Evolutionary conservation across 92 coral and sea anemone genomes (phyloP).

Genomic region (Umimayanthus kanabou): DNA sequence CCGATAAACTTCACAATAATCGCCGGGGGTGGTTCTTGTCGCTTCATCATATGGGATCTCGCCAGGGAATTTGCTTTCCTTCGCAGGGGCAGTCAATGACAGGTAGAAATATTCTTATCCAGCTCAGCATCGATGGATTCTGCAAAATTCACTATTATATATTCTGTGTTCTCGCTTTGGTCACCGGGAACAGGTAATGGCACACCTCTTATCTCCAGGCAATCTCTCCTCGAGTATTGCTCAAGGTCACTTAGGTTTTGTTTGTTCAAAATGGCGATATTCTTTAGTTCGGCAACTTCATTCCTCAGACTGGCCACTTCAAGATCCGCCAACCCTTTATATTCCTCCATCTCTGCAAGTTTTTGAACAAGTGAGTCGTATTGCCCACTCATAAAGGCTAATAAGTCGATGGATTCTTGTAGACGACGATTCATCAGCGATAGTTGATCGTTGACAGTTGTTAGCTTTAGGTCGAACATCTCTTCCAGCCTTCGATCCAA

Average conservation of each 20-base stretch:
- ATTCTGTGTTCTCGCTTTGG: background rate
- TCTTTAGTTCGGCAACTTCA: background rate
- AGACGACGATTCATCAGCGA: too few relatives aligned
- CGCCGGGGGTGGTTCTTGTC: background rate
- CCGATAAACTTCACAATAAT: background rate
- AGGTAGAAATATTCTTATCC: background rate
- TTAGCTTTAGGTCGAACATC: too few relatives aligned
- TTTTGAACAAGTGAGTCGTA: background rate
- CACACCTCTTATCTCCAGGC: background rate
- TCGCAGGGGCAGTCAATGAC: background rate
- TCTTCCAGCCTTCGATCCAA: too few relatives aligned
- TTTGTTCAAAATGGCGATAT: too few relatives aligned
- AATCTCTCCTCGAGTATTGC: too few relatives aligned
- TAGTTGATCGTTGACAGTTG: too few relatives aligned
- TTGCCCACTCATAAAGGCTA: too few relatives aligned
- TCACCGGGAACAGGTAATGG: background rate
- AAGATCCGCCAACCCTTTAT: background rate
- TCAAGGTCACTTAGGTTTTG: constrained; percentile 7
- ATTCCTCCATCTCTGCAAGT: background rate
- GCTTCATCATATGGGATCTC: background rate
- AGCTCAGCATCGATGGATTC: background rate
- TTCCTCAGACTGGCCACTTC: background rate
- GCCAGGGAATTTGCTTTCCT: background rate
- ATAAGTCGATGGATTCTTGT: too few relatives aligned
- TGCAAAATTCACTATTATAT: background rate